Conservation (phyloP, 2,797 vertebrate species). For the Lutjanus argentimaculatus region DNA sequence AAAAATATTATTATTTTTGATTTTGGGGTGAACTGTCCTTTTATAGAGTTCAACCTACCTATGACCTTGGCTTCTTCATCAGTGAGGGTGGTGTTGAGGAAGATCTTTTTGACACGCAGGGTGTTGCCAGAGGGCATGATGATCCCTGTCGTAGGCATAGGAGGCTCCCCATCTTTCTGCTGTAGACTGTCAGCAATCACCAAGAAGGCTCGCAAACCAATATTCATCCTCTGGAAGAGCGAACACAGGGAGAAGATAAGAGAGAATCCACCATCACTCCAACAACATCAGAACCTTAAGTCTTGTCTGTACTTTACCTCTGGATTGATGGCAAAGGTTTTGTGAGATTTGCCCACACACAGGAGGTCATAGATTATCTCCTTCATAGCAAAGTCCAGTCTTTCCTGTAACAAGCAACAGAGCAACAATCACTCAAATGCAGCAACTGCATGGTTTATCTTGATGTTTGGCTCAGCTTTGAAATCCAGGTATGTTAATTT, state of each 20-base stretch:
- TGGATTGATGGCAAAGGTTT: constrained; percentile 99
- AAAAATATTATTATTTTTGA: too few relatives aligned
- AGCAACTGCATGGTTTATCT: not conserved
- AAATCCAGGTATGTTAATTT: not conserved
- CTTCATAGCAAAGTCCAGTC: constrained; percentile 99
- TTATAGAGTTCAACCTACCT: constrained; percentile 83
- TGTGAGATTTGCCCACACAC: constrained; percentile 98
- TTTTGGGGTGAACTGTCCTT: too few relatives aligned
- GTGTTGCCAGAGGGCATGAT: constrained; percentile 99
- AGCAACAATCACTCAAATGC: constrained; percentile 17
- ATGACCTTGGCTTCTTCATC: constrained; percentile 99
- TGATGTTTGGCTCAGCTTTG: not conserved
- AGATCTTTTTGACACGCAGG: constrained; percentile 99
- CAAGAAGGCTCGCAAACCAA: constrained; percentile 97
- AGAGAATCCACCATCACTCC: not conserved
- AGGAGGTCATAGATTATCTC: constrained; percentile 99
- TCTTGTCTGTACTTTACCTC: constrained; percentile 86
- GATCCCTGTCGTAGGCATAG: constrained; percentile 98
- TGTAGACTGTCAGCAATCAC: constrained; percentile 98
- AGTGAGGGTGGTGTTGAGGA: constrained; percentile 98
- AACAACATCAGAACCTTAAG: not conserved
- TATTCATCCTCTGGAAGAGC: constrained; percentile 94
- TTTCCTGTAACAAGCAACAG: constrained; percentile 87
- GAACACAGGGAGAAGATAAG: not conserved
- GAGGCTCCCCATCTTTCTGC: constrained; percentile 98